These are phyloP conservation scores for Falco columbarius DNA, from an alignment of 2,797 vertebrate genomes.

Conservation along the genomic window DNA sequence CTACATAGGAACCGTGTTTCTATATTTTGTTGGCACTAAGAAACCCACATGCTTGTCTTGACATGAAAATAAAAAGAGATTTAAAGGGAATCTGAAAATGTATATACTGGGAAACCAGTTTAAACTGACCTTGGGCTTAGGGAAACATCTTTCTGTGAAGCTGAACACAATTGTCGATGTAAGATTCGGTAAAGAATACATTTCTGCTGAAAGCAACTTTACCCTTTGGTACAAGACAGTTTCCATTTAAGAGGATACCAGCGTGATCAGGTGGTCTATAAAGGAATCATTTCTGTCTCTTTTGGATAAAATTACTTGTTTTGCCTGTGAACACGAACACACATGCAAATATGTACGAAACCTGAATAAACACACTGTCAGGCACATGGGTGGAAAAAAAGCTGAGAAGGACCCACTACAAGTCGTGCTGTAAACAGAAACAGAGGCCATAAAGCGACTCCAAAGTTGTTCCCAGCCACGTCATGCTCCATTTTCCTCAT, in stretches of 20 bases:
- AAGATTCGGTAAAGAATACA: neutral
- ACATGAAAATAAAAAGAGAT: slow-evolving; percentile 2
- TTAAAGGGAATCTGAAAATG: neutral
- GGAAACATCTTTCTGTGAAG: neutral
- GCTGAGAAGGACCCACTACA: neutral
- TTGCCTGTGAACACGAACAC: neutral
- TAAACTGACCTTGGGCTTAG: neutral
- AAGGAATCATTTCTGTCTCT: neutral
- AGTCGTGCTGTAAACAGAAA: neutral
- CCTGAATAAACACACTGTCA: neutral
- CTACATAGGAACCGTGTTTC: neutral
- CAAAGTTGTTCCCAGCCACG: accelerated
- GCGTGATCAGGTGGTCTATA: neutral
- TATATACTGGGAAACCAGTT: neutral
- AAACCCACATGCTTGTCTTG: neutral
- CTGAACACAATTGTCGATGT: neutral
- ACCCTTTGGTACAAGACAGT: neutral
- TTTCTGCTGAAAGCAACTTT: neutral
- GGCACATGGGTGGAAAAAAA: neutral
- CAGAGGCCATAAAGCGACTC: neutral
- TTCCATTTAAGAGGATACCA: neutral
- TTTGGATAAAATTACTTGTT: neutral
- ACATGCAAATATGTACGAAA: neutral
- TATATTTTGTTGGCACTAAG: neutral
- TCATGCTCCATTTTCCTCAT: neutral